Conservation (phyloP, 2,113 vertebrate species). For the Zosterops borbonicus region DNA sequence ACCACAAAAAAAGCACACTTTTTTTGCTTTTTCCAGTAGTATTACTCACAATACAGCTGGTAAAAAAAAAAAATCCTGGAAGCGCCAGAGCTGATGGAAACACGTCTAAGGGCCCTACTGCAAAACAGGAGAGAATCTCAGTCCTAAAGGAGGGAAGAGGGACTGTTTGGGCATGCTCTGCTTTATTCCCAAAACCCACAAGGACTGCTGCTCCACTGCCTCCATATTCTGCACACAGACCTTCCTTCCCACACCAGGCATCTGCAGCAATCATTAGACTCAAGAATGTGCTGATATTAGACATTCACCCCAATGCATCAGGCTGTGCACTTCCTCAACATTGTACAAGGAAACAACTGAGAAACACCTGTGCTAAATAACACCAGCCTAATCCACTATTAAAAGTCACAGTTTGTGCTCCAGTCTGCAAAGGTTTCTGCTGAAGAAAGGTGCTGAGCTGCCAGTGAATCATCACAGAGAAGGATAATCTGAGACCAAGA, state of each 20-base stretch:
- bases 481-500: constrained; percentile 21
- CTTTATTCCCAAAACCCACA: not conserved
- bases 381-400: not conserved
- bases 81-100: not conserved
- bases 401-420: not conserved
- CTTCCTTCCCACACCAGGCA: not conserved
- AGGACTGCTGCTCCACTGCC: not conserved
- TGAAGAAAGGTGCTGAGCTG: not conserved
- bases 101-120: not conserved
- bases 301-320: not conserved
- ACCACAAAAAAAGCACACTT: not conserved
- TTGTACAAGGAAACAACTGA: not conserved
- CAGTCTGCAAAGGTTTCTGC: not conserved
- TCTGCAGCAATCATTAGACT: not conserved
- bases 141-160: not conserved
- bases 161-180: not conserved
- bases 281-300: not conserved
- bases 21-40: not conserved
- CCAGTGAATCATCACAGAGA: not conserved
- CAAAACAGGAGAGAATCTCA: not conserved
- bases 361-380: not conserved
- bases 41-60: not conserved
- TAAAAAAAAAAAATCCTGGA: not conserved
- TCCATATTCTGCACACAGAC: not conserved
- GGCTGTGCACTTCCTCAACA: not conserved